Percentiles rank a stretch among this genome's conserved stretches.
Conservation (phyloP, 1,140 invertebrate species). For the Penaeus vannamei region DNA sequence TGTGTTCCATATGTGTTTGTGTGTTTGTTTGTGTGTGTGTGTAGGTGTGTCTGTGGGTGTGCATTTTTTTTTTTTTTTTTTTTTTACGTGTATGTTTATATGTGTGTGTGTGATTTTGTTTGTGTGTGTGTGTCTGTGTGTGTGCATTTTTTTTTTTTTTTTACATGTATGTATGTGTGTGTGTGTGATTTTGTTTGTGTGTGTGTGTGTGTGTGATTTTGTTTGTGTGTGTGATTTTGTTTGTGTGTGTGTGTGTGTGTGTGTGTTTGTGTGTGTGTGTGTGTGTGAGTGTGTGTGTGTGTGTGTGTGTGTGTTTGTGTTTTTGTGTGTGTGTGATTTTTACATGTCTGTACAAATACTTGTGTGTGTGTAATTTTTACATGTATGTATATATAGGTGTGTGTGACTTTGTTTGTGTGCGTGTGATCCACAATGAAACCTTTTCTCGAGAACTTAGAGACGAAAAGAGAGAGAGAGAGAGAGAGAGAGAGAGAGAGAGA, state of each 20-base stretch:
- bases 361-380: too few species aligned
- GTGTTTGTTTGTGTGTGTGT: not conserved
- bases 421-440: not conserved
- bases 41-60: not conserved
- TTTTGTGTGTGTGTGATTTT: too few species aligned
- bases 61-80: too few species aligned
- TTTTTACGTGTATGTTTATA: not conserved
- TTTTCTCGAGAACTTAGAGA: not conserved
- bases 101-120: too few species aligned
- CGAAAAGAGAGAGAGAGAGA: too few species aligned
- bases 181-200: not conserved
- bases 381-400: too few species aligned
- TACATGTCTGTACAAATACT: too few species aligned
- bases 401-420: not conserved
- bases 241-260: not conserved
- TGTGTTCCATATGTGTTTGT: not conserved
- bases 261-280: not conserved
- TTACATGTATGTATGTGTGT: too few species aligned
- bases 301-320: not conserved
- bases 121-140: not conserved
- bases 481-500: too few species aligned
- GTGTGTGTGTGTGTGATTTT: not conserved
- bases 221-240: too few species aligned
- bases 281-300: not conserved
- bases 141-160: too few species aligned